Evolutionary conservation across 2,888 invertebrate species (phyloP), one percentile per base, ranked within the genome.

Genomic region (Ametastegia equiseti): DNA sequence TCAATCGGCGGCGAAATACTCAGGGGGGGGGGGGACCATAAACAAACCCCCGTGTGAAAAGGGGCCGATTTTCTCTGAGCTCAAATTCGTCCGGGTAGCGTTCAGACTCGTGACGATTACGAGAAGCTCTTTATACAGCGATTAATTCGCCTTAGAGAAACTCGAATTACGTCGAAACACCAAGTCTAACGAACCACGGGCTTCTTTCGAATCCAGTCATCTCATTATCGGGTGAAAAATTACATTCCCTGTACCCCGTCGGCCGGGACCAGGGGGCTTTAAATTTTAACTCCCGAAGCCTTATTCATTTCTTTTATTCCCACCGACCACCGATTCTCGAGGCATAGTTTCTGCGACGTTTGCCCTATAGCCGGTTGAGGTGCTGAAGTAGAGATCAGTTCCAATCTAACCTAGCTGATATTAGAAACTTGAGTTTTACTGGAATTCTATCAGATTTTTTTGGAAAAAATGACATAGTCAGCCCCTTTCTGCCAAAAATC

Each of bases 1-100:
- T 90, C 91, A 91, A 90, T 86, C 83, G 80, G 81, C 54, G 86
- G 86, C 27, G 60, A 60, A 30, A 60, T 30, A 60, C 5, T 11
- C 23, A 27, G 45, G 27, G n/a, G n/a, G n/a, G n/a, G 23, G 33
- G 7, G 39, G 39, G 19, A 33, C 15, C 15, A 19, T 47, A 6
- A 19, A 47, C 15, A 27, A 42, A n/a, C 23, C n/a, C 3, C 9
- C 57, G 54, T 19, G 39, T 57, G 57, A 77, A 57, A 30, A 30
- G 27, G 15, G 39, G 19, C 19, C 39, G 13, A 19, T 67, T 67
- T 67, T 67, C n/a, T n/a, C 19, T 1, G 19, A 54, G 19, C 54
- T 19, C 54, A 11, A 3, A 54, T 54, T 23, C 54, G n/a, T 9
- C 9, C 54, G 9, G 54, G 19, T 4, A 19, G 9, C 9, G 23